Evolutionary conservation across 2,797 vertebrate genomes (phyloP), one percentile per base, ranked within the genome.

Genomic region (Scleropages formosus): DNA sequence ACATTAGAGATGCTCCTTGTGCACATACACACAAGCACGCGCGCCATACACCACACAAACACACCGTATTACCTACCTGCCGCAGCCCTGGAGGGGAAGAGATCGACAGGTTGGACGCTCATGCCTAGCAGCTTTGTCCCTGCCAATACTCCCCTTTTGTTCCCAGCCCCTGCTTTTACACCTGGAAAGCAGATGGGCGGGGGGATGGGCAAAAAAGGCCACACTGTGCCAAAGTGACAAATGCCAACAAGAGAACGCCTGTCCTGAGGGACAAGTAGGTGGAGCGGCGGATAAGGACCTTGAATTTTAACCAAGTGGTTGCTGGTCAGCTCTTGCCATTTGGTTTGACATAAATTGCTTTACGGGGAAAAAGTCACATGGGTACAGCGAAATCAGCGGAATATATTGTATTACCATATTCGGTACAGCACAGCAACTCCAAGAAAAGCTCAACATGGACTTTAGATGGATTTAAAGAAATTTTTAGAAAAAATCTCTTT

Each of bases 261-360:
- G 3, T 51, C 26, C 47, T 2, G 51, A 47, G 24, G 51, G 12
- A 49, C 67, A 47, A 46, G 46, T 49, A 69, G 44, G 46, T 24
- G 49, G 49, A 67, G 8, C 46, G 69, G 49, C 49, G 26, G 67
- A 49, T 13, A 53, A 39, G 6, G 67, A 18, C 67, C 46, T 51
- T 46, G 51, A 49, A 67, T 69, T 49, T 46, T 46, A 47, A 51
- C 49, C 20, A 69, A 53, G 69, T 46, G 67, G n/a, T 46, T 24
- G 44, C 67, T 49, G 51, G 47, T 49, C 22, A 24, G 26, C 20
- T 51, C n/a, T n/a, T 24, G 18, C 44, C 53, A 39, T 31, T 39
- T 39, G 31, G n/a, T n/a, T n/a, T 18, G 20, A 61, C 59, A 39
- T 20, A 20, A 18, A n/a, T 69, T 18, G 26, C 31, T 39, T 39